Conservation (phyloP, 1,140 invertebrate genomes). For the Eriocheir sinensis region DNA sequence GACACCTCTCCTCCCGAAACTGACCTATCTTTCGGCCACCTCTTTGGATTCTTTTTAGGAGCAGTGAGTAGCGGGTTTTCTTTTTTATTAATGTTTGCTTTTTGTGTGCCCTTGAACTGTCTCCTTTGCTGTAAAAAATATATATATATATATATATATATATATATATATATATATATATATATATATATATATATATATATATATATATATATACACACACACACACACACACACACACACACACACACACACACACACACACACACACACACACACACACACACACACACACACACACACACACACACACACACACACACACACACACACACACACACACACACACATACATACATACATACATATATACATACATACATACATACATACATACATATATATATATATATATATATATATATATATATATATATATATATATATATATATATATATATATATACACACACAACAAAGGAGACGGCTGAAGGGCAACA, state of each 20-base stretch:
- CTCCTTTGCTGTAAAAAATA: too few relatives aligned
- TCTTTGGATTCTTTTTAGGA: too few relatives aligned
- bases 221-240: background rate
- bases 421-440: constrained; percentile 30
- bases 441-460: constrained; percentile 31
- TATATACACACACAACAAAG: too few relatives aligned
- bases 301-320: background rate
- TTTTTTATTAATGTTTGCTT: too few relatives aligned
- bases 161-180: constrained; percentile 28
- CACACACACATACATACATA: constrained; percentile 41
- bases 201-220: constrained; percentile 2
- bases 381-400: background rate
- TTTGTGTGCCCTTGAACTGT: too few relatives aligned
- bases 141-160: constrained; percentile 28
- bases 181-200: constrained; percentile 30
- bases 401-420: constrained; percentile 46
- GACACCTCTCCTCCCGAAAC: too few relatives aligned
- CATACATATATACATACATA: constrained; percentile 36
- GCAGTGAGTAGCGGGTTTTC: too few relatives aligned
- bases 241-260: background rate
- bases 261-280: constrained; percentile 6
- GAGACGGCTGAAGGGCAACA: too few relatives aligned
- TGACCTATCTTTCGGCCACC: too few relatives aligned
- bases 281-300: background rate
- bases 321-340: constrained; percentile 26